Percentiles rank a stretch among this genome's conserved stretches.
Conservation (phyloP, 2,797 vertebrate genomes). For the Melopsittacus undulatus region DNA sequence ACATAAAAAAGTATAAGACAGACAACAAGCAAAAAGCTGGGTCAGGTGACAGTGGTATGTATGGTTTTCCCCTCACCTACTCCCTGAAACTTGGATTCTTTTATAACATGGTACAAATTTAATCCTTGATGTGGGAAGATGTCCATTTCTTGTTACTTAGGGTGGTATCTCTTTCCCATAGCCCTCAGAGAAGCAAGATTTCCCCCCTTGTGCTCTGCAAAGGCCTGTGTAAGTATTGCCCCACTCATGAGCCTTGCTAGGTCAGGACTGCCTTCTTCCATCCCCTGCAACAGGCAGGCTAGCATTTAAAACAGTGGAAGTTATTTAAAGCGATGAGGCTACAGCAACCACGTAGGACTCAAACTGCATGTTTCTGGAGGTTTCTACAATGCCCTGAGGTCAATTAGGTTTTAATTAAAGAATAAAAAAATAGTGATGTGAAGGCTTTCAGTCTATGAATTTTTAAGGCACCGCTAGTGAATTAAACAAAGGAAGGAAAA, state of each 20-base stretch:
- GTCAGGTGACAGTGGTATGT: not conserved
- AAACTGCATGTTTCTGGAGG: constrained; percentile 30
- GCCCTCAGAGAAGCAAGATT: not conserved
- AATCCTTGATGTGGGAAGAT: not conserved
- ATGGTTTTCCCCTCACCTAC: not conserved
- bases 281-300: not conserved
- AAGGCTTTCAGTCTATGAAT: constrained; percentile 34
- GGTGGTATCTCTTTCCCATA: not conserved
- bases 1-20: not conserved
- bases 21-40: not conserved
- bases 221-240: not conserved
- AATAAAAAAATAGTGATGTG: not conserved
- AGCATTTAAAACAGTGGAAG: not conserved
- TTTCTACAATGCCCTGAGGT: constrained; percentile 44
- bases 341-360: constrained; percentile 8
- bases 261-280: not conserved
- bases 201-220: not conserved
- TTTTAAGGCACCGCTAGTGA: not conserved
- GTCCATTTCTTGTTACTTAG: not conserved
- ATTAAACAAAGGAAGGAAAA: constrained; percentile 48
- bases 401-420: constrained; percentile 65
- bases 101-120: fast-evolving
- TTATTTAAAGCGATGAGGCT: not conserved
- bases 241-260: not conserved
- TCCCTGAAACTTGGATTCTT: not conserved